Base-by-base conservation (phyloP, 2,113 vertebrate species). In the Dipodomys ordii region DNA sequence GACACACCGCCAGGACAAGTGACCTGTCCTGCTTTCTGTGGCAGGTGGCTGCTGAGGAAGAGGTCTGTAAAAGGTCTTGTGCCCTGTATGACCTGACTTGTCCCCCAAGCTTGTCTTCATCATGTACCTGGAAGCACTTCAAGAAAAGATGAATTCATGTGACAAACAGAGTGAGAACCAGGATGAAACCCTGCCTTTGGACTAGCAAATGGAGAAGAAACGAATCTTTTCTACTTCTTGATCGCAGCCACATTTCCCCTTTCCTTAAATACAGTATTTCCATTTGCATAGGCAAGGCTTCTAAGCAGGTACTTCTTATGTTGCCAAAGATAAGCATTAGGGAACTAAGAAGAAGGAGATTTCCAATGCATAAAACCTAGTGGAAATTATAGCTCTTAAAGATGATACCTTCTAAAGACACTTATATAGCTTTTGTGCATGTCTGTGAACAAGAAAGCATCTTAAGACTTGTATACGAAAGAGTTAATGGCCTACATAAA, bases 311-410 rank as follows among this genome's bases (percentile, higher is more conserved):
- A 39, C 35, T 46, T 15, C 78, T 93, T 74, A 71, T 20, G 53
- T 94, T 96, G 95, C 88, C 88, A 85, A 96, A 95, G 91, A 81
- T 90, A 86, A 96, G 76, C 67, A 94, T 88, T 84, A 94, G 87
- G 86, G 65, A 96, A 97, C 89, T 69, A 69, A 96, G 96, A 49
- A 62, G 74, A 83, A 93, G 9, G 64, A 71, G 22, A 83, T 85
- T 94, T 88, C 89, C 97, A 96, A 87, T 76, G 95, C 11, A 82
- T 35, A 0, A 1, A 90, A n/a, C 82, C 65, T 71, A 81, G 62
- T 90, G 64, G 81, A 86, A 95, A 77, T 67, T 28, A 69, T 28
- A 81, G 92, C 92, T 94, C 67, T 90, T 0, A 0, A 93, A 96
- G 97, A 95, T 44, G 5, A 88, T 87, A 96, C 30, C 30, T 95